Evolutionary conservation across 2,888 invertebrate genomes (phyloP), one percentile per base, ranked within the genome.

Genomic region (Mycalesis mineus): DNA sequence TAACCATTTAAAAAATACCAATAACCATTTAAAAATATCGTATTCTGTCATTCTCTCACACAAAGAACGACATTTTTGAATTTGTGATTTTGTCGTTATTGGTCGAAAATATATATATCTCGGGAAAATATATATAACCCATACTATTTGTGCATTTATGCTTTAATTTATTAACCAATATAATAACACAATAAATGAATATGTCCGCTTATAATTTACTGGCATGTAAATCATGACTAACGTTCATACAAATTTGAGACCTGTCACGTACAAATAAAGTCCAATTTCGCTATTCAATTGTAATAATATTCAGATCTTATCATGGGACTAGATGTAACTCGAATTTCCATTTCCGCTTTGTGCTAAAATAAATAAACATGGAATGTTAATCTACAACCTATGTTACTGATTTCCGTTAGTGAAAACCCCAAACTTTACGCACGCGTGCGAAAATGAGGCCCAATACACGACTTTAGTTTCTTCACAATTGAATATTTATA

Each of bases 341-440:
- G 31, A 41, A 15, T 51, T 13, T 37, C 14, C 28, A 13, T 39
- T 50, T 47, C 47, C 47, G 31, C 33, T 15, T 61, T 57, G 59
- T 61, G 62, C 60, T 42, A 47, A 36, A 58, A 45, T 42, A 40
- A 65, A 60, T 58, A 67, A 66, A 60, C 61, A 49, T 84, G 84
- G 84, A 85, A 85, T 85, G 84, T 84, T 78, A 78, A 72, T 66
- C 80, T 81, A 84, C 81, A 82, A 81, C 78, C 82, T 82, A 82
- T 71, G 67, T 71, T 72, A 74, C 71, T 67, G 70, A 71, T 64
- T 47, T 39, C 50, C 7, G 40, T 51, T 51, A 51, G 51, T 51
- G 40, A 13, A 39, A 15, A 42, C 37, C 22, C 40, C 22, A 45
- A 41, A n/a, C 15, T 39, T 33, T 40, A n/a, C 17, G 22, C 15